Evolutionary conservation across 2,113 vertebrate species (phyloP).

Genomic region (Conger conger): DNA sequence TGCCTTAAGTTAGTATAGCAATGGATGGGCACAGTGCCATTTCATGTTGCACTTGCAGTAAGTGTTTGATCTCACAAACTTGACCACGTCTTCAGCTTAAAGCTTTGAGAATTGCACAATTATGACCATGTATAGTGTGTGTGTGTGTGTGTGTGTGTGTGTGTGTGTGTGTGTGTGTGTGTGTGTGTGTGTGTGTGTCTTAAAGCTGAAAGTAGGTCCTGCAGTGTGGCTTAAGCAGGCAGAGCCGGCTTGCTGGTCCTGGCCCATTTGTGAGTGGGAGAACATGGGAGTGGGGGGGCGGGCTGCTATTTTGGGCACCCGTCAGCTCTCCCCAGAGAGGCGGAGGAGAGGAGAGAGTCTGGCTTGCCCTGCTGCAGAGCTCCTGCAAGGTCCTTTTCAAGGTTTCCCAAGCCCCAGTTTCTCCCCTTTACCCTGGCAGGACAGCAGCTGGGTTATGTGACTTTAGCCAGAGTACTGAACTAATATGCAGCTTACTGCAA

Average conservation of each 20-base stretch:
- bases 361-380: constrained; percentile 30
- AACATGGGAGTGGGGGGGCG: constrained; percentile 12
- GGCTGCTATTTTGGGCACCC: constrained; percentile 44
- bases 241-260: constrained; percentile 10
- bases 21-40: neutral
- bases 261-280: constrained; percentile 53
- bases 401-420: neutral
- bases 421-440: neutral
- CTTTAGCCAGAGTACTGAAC: too few species aligned
- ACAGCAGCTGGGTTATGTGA: neutral
- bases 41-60: neutral
- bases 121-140: constrained; percentile 34
- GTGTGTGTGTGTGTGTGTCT: constrained; percentile 42
- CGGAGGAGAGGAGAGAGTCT: neutral
- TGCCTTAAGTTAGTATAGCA: neutral
- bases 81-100: neutral
- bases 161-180: constrained; percentile 31
- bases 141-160: constrained; percentile 37
- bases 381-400: constrained; percentile 27
- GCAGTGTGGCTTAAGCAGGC: constrained; percentile 14
- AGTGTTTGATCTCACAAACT: neutral
- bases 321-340: constrained; percentile 16
- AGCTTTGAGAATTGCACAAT: neutral
- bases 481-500: too few species aligned
- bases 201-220: constrained; percentile 43